Evolutionary conservation across 1,140 invertebrate genomes (phyloP).

Genomic region (Lepidurus packardi): DNA sequence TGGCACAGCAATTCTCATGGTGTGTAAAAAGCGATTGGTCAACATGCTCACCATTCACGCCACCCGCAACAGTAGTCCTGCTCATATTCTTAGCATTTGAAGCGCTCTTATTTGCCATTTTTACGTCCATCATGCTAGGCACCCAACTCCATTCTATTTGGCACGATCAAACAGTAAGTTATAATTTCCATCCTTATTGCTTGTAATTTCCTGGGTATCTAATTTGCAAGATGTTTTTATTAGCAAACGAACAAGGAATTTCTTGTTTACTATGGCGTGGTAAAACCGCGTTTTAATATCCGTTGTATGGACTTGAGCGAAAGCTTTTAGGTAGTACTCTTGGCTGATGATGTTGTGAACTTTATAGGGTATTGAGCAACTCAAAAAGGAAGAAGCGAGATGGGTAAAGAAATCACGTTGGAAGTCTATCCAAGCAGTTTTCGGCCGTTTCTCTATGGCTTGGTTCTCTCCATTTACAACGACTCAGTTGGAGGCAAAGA

Average conservation of each 20-base stretch:
- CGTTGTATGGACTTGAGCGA: too few species aligned
- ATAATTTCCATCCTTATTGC: too few species aligned
- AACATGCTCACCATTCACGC: slow-evolving; percentile 84
- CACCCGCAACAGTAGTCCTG: slow-evolving; percentile 90
- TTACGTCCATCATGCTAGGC: slow-evolving; percentile 95
- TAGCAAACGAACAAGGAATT: too few species aligned
- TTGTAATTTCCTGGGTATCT: too few species aligned
- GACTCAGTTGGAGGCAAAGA: slow-evolving; percentile 47
- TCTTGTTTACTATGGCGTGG: too few species aligned
- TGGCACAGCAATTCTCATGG: slow-evolving; percentile 86
- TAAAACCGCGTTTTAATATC: too few species aligned
- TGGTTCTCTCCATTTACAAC: slow-evolving; percentile 94
- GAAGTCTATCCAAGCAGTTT: slow-evolving; percentile 90
- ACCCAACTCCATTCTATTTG: slow-evolving; percentile 97
- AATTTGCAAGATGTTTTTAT: too few species aligned
- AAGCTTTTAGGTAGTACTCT: too few species aligned
- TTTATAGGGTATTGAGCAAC: slow-evolving; percentile 80
- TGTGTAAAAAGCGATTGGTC: slow-evolving; percentile 94
- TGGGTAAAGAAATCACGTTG: slow-evolving; percentile 86
- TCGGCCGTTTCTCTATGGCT: slow-evolving; percentile 82
- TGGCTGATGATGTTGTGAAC: slow-evolving; percentile 24
- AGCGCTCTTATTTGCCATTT: slow-evolving; percentile 93
- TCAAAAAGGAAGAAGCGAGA: slow-evolving; percentile 86
- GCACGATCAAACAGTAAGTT: slow-evolving; percentile 91
- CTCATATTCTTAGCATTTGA: slow-evolving; percentile 95